Percentiles rank a stretch among this genome's conserved stretches.
Conservation (phyloP, 2,113 vertebrate species). For the Rhinoptilus africanus region DNA sequence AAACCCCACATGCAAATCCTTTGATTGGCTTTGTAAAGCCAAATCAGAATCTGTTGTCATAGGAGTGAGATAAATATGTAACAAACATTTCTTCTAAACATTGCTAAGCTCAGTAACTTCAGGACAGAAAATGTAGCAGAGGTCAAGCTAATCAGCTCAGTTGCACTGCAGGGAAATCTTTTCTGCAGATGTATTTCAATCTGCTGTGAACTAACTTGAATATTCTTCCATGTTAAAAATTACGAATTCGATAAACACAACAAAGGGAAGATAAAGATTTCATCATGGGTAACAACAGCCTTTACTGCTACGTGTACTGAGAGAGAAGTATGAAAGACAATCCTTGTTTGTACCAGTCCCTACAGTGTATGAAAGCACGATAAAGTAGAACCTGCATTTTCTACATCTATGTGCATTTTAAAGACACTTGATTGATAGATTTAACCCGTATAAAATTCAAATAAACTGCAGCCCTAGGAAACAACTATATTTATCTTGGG, state of each 20-base stretch:
- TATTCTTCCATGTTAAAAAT: constrained; percentile 17
- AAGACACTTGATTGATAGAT: neutral
- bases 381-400: neutral
- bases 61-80: neutral
- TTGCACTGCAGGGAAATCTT: neutral
- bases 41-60: neutral
- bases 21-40: neutral
- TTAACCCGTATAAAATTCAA: neutral
- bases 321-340: neutral
- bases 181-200: neutral
- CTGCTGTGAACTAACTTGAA: neutral
- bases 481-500: neutral
- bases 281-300: neutral
- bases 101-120: neutral
- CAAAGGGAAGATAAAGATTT: neutral
- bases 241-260: neutral
- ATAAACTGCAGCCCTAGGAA: neutral
- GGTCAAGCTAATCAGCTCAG: neutral
- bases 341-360: neutral
- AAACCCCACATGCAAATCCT: neutral
- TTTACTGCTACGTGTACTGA: neutral
- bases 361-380: neutral
- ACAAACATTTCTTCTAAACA: neutral
- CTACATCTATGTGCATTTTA: neutral
- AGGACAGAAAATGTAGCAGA: neutral